phyloP scores from a whole-genome alignment of 2,888 invertebrate species.

The Lasioglossum malachurum region DNA sequence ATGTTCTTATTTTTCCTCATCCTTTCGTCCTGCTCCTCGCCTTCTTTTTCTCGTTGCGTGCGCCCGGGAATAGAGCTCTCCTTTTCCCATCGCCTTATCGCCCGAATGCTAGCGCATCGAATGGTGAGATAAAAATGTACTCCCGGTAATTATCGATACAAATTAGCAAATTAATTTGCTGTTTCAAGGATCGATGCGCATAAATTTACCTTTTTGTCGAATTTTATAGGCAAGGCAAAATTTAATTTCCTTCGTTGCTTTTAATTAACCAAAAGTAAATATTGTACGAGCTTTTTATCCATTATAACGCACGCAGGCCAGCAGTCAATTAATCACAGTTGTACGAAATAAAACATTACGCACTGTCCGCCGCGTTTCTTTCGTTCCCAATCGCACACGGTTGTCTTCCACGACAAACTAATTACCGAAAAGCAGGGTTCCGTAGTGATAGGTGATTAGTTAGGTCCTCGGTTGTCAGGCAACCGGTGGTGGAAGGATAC shows the following conservation, averaged over 20 bases:
- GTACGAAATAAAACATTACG: neutral
- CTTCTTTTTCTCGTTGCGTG: neutral
- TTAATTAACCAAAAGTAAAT: neutral
- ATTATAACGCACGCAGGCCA: neutral
- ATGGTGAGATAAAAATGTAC: too few species aligned
- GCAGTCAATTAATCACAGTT: neutral
- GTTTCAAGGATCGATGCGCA: too few species aligned
- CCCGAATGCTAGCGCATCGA: too few species aligned
- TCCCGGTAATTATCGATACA: too few species aligned
- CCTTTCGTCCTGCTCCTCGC: neutral
- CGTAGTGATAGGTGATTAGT: constrained; percentile 37
- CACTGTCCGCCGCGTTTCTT: neutral
- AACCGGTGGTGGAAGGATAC: neutral
- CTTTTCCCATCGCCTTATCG: neutral
- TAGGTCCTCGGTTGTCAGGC: constrained; percentile 10
- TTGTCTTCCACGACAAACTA: constrained; percentile 10
- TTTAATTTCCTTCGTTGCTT: neutral
- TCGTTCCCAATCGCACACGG: too few species aligned
- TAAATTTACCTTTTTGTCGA: neutral
- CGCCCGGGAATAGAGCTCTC: neutral
- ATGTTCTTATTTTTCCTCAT: neutral
- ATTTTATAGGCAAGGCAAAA: neutral
- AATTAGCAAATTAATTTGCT: too few species aligned
- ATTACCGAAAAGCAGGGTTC: constrained; percentile 15
- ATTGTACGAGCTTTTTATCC: neutral